A percentile compares a stretch with the other conserved stretches of the same genome.
Evolutionary conservation across 2,888 invertebrate genomes (phyloP).

Genomic region (Platycheirus albimanus): DNA sequence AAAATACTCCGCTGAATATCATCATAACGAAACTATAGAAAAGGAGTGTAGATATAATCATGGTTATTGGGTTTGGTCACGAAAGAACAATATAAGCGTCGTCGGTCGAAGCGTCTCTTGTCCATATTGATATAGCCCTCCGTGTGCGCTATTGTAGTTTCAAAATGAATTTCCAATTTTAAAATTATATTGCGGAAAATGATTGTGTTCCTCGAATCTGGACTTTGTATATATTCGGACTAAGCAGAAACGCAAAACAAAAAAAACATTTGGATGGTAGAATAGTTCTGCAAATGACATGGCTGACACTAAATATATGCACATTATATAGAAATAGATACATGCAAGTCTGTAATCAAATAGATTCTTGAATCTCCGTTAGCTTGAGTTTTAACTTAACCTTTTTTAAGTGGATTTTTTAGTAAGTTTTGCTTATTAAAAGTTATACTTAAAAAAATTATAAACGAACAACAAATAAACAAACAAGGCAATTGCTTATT

Average conservation of each 20-base stretch:
- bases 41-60: constrained; percentile 10
- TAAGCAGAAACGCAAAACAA: neutral
- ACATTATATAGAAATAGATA: neutral
- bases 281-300: neutral
- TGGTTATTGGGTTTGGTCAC: constrained; percentile 57
- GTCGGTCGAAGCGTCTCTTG: neutral
- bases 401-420: too few species aligned
- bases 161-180: constrained; percentile 64
- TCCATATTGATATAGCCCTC: too few species aligned
- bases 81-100: constrained; percentile 35
- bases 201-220: constrained; percentile 28
- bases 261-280: neutral
- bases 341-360: neutral
- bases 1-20: constrained; percentile 8
- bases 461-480: too few species aligned
- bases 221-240: neutral
- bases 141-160: neutral
- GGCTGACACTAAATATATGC: neutral
- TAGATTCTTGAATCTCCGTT: too few species aligned
- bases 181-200: constrained; percentile 36
- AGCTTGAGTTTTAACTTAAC: too few species aligned
- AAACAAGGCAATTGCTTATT: too few species aligned
- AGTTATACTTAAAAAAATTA: too few species aligned
- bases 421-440: too few species aligned
- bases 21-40: neutral